Evolutionary conservation across 2,797 vertebrate genomes (phyloP).

Genomic region (Sebastes baramenuke): DNA sequence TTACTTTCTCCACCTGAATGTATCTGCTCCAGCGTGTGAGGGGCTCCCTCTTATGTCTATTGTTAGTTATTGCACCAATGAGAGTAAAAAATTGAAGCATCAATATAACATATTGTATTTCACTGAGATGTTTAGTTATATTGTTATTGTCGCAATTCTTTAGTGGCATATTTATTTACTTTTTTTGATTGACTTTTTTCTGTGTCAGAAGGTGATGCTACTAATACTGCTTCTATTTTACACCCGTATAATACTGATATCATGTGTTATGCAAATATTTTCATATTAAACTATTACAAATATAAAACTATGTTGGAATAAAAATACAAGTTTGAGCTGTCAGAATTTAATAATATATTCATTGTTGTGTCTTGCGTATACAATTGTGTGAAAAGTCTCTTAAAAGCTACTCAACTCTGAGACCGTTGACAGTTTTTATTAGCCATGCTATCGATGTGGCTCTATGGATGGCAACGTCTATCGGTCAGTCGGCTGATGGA

Average conservation of each 20-base stretch:
- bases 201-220: neutral
- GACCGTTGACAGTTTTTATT: neutral
- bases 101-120: neutral
- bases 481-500: neutral
- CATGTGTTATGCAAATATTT: neutral
- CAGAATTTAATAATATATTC: neutral
- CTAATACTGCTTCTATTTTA: neutral
- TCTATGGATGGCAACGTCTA: neutral
- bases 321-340: neutral
- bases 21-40: neutral
- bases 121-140: neutral
- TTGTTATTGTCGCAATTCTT: neutral
- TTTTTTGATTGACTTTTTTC: neutral
- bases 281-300: neutral
- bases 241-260: neutral
- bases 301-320: neutral
- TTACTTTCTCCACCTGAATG: neutral
- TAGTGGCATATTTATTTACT: neutral
- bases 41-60: constrained; percentile 24
- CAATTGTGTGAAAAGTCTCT: neutral
- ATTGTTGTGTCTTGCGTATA: neutral
- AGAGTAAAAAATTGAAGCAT: neutral
- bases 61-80: constrained; percentile 11
- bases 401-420: neutral
- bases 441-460: neutral